Evolutionary conservation across 2,797 vertebrate species (phyloP).

Genomic region (Lithobates sylvaticus): DNA sequence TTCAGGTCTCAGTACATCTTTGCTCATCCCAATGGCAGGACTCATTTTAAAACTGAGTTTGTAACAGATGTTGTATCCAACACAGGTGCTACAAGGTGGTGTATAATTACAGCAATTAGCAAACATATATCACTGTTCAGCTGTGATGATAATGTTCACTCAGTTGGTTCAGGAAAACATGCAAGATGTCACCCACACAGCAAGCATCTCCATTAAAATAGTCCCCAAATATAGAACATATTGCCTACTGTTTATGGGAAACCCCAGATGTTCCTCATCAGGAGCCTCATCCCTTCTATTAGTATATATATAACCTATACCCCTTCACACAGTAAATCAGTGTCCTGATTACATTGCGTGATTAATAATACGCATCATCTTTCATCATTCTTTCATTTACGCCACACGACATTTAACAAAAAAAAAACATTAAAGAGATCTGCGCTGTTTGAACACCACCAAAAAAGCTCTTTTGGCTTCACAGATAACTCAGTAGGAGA

Average conservation of each 20-base stretch:
- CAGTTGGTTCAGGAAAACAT: slow-evolving; percentile 39
- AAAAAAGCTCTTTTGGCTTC: not conserved
- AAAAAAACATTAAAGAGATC: not conserved
- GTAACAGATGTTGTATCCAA: slow-evolving; percentile 32
- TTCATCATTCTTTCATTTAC: not conserved
- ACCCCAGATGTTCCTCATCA: slow-evolving; percentile 38
- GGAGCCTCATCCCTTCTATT: slow-evolving; percentile 13
- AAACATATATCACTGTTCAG: slow-evolving; percentile 49
- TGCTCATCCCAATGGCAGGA: not conserved
- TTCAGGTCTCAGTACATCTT: not conserved
- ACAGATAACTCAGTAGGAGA: not conserved
- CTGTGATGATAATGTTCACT: slow-evolving; percentile 48
- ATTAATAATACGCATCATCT: not conserved
- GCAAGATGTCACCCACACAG: slow-evolving; percentile 38
- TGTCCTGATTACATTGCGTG: not conserved
- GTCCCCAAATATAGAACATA: slow-evolving; percentile 35
- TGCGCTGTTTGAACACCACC: not conserved
- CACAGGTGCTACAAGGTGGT: slow-evolving; percentile 51
- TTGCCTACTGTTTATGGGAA: slow-evolving; percentile 24
- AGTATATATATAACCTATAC: not conserved
- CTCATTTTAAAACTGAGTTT: slow-evolving; percentile 6
- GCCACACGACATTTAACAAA: not conserved
- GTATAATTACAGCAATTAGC: slow-evolving; percentile 56
- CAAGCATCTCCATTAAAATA: slow-evolving; percentile 37
- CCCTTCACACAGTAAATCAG: not conserved